These are phyloP conservation scores for Neoitamus cyanurus DNA, from an alignment of 2,888 invertebrate genomes.

Conservation along the genomic window DNA sequence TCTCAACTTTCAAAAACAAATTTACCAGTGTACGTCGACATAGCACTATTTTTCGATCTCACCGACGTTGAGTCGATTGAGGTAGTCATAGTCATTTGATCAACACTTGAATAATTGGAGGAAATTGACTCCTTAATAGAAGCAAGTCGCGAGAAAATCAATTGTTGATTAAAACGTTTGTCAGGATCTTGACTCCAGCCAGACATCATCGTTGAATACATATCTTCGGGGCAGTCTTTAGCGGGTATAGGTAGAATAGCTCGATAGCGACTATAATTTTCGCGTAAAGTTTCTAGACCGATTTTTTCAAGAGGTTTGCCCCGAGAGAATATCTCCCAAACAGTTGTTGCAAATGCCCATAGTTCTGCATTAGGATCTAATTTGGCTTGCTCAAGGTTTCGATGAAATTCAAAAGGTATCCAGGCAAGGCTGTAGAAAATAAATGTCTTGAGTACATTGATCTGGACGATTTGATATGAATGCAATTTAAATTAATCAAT, in stretches of 20 bases:
- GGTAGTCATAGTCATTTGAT: slow-evolving; percentile 49
- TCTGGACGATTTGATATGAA: too few species aligned
- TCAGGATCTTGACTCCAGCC: slow-evolving; percentile 84
- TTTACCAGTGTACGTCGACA: slow-evolving; percentile 44
- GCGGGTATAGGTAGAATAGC: slow-evolving; percentile 76
- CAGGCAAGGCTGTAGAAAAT: slow-evolving; percentile 66
- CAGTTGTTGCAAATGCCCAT: slow-evolving; percentile 91
- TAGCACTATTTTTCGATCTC: slow-evolving; percentile 36
- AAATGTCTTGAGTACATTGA: background rate
- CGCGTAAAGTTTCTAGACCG: slow-evolving; percentile 54
- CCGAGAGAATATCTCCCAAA: slow-evolving; percentile 92
- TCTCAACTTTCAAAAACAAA: background rate
- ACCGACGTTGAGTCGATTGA: slow-evolving; percentile 49
- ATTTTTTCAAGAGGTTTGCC: slow-evolving; percentile 70
- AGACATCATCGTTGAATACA: slow-evolving; percentile 80
- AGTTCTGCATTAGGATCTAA: slow-evolving; percentile 81
- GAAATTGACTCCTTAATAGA: slow-evolving; percentile 56
- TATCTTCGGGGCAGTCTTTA: slow-evolving; percentile 77
- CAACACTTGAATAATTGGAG: slow-evolving; percentile 54
- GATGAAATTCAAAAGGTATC: slow-evolving; percentile 87
- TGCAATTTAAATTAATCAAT: too few species aligned
- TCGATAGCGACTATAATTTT: slow-evolving; percentile 58
- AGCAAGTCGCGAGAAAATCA: slow-evolving; percentile 72
- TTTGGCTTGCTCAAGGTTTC: slow-evolving; percentile 74
- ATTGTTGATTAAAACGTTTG: slow-evolving; percentile 81